Base-by-base conservation (phyloP, 2,888 invertebrate species). In the Rhimphoctona megacephalus region DNA sequence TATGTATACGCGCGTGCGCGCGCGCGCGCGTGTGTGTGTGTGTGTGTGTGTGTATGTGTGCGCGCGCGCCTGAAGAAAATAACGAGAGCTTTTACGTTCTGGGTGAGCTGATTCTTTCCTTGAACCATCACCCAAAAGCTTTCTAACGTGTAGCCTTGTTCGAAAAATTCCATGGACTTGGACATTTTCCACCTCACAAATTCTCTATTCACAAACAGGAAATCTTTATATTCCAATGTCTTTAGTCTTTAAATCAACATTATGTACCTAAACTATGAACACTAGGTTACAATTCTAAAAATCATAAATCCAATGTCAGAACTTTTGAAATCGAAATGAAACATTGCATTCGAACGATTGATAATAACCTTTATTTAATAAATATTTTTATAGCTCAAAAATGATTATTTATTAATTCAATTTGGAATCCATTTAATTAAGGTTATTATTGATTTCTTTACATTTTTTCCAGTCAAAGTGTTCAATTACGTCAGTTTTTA, bases 91-190 rank as follows among this genome's bases (percentile, higher is more conserved):
- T 76, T 81, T 69, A 74, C 74, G 39, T 69, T 8, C 30, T 67
- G 67, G 81, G 66, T 39, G 64, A 36, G 67, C 43, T 57, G 67
- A 54, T 54, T 25, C 43, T 74, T 74, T 61, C 22, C 14, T 73
- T 66, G 52, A 64, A 73, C n/a, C 8, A 81, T 3, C 36, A 25
- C 46, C 64, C 33, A 33, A 49, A 36, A 66, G 33, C 57, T 22
- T 46, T 17, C 33, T 61, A 11, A 39, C n/a, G 25, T 43, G 9
- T 64, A 46, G 64, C 39, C 43, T 36, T 36, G 46, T 17, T 46
- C 43, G 22, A 36, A n/a, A 30, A 73, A 69, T 61, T 76, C 33
- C 46, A n/a, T 30, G 7, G n/a, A 76, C 43, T 19, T 19, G 19
- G 7, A 49, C 19, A 49, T 19, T 49, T 49, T 19, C 6, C 49